Percentiles rank a stretch among this genome's conserved stretches.
These are phyloP conservation scores for Hyposoter didymator DNA, from an alignment of 2,888 invertebrate genomes.

Conservation along the genomic window DNA sequence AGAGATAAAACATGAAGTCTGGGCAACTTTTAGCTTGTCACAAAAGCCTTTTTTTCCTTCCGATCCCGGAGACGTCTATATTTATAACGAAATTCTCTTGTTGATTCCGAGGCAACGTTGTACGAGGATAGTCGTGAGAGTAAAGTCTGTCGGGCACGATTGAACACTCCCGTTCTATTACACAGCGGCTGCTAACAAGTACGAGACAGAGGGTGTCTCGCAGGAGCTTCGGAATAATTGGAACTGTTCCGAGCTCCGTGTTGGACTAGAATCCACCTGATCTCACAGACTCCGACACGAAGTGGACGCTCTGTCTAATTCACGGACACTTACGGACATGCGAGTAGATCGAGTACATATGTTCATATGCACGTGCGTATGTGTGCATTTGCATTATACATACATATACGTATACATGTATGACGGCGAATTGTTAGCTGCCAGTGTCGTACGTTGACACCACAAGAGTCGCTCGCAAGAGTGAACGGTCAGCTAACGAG, in stretches of 20 bases:
- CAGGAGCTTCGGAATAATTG: conserved; percentile 56
- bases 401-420: conserved; percentile 2
- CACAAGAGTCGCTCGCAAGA: conserved; percentile 38
- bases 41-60: conserved; percentile 27
- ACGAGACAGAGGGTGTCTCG: conserved; percentile 46
- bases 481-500: conserved; percentile 68
- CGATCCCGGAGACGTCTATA: conserved; percentile 61
- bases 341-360: conserved; percentile 11
- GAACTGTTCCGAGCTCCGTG: conserved; percentile 47
- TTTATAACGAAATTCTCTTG: conserved; percentile 58
- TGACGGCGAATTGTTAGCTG: conserved; percentile 47
- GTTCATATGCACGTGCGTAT: conserved; percentile 14
- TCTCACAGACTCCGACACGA: conserved; percentile 31
- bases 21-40: conserved; percentile 48
- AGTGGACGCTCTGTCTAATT: conserved; percentile 52
- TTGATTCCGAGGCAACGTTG: conserved; percentile 7
- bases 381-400: neutral
- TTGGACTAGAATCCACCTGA: conserved; percentile 57
- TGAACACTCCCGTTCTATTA: conserved; percentile 58
- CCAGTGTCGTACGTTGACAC: conserved; percentile 62
- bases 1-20: conserved; percentile 54
- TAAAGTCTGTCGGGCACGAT: conserved; percentile 43
- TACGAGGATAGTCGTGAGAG: conserved; percentile 41
- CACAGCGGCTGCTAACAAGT: conserved; percentile 34
- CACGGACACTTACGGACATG: conserved; percentile 35